These are phyloP conservation scores for Littorina saxatilis DNA, from an alignment of 1,140 invertebrate species.

Conservation along the genomic window DNA sequence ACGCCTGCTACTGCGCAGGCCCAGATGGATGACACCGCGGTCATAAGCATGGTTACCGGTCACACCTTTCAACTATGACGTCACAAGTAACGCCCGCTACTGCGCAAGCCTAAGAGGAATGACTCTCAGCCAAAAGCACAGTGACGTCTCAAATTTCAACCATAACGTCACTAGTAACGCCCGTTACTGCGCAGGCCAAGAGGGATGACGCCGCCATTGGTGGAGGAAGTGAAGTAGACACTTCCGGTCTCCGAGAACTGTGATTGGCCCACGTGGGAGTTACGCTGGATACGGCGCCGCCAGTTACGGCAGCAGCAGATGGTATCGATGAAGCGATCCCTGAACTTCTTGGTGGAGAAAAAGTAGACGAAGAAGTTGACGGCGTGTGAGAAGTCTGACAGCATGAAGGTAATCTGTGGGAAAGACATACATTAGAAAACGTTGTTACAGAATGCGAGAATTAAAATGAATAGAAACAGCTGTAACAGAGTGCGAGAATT, in stretches of 20 bases:
- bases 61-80: not conserved
- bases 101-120: not conserved
- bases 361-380: constrained; percentile 68
- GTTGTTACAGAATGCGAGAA: not conserved
- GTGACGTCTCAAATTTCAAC: not conserved
- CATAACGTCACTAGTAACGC: constrained; percentile 27
- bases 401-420: constrained; percentile 54
- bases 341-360: constrained; percentile 62
- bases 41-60: not conserved
- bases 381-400: constrained; percentile 62
- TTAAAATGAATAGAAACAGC: too few species aligned
- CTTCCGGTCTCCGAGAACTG: constrained; percentile 34
- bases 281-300: constrained; percentile 13
- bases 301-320: constrained; percentile 44
- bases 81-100: not conserved
- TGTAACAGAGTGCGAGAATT: not conserved
- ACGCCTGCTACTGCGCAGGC: not conserved
- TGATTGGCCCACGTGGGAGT: constrained; percentile 11
- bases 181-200: constrained; percentile 14
- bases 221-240: constrained; percentile 32
- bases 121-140: not conserved
- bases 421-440: not conserved
- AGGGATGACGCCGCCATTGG: constrained; percentile 25
- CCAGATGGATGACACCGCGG: not conserved
- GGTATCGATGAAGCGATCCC: constrained; percentile 56